A percentile compares a stretch with the other conserved stretches of the same genome.
Conservation (phyloP, 1,140 invertebrate species). For the Batillaria attramentaria region DNA sequence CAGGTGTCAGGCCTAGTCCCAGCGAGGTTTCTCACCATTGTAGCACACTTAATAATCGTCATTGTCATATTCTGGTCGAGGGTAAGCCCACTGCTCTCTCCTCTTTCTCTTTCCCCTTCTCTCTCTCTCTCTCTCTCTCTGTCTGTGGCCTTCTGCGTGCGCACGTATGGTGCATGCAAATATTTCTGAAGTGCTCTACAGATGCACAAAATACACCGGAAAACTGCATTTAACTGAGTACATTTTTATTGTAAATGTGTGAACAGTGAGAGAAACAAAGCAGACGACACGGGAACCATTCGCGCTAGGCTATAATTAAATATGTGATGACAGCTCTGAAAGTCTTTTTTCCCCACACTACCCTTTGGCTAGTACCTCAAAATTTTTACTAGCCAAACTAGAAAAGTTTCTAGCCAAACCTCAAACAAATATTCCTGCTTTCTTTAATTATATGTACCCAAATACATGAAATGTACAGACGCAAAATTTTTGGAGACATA, state of each 20-base stretch:
- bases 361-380: no score
- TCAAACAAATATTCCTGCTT: not conserved
- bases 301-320: no score
- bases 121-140: not conserved
- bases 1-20: slow-evolving; percentile 59
- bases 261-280: no score
- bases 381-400: no score
- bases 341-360: no score
- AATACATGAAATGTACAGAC: no score
- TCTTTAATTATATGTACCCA: not conserved
- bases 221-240: no score
- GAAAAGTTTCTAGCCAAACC: not conserved
- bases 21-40: slow-evolving; percentile 61
- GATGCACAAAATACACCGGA: no score
- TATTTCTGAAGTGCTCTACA: not conserved
- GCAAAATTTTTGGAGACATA: not conserved
- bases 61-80: slow-evolving; percentile 61
- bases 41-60: slow-evolving; percentile 61
- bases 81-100: slow-evolving; percentile 44
- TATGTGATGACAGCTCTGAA: no score
- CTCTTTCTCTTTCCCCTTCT: not conserved
- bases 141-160: not conserved
- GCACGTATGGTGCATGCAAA: not conserved
- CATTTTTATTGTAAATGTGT: no score
- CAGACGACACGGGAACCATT: no score